Base-by-base conservation (phyloP, 2,113 vertebrate species). In the Neomonachus schauinslandi region DNA sequence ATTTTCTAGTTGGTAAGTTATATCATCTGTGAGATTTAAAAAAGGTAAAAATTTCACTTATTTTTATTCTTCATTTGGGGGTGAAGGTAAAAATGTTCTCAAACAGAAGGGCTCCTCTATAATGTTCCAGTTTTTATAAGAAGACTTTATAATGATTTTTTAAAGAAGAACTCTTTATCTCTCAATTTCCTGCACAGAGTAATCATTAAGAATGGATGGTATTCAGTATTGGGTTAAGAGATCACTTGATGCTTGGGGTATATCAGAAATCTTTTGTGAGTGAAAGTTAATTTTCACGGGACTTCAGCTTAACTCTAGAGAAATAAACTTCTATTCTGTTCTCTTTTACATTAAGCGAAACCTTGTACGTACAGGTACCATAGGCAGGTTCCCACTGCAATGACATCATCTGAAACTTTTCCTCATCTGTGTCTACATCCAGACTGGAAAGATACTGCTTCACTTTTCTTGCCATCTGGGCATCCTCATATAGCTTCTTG, bases 401-500 rank as follows among this genome's bases (percentile, higher is more conserved):
- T 0, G 99, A 99, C 99, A 99, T 98, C 84, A 99, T 98, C 28
- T 99, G 99, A 98, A 99, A 99, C 85, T 99, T 99, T 42, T 99
- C 99, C 92, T 99, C 99, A 0, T 99, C 99, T 0, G 99, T 99
- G 98, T 99, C 99, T 57, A 99, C 99, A 0, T 97, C 99, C 92
- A 99, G 98, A 98, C 99, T 99, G 71, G 99, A 99, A 81, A 99
- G 98, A 98, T 99, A 99, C 96, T 99, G 99, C 98, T 99, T 99
- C 92, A 99, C 99, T 98, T 99, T 99, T 63, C 99, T 98, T 0
- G 99, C 99, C 99, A 99, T 99, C 97, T 99, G 99, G 1, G 99
- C 99, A 33, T 99, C 99, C 97, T 99, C 99, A 0, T 99, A 99
- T 2, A 99, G 99, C 97, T 99, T 99, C 99, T 99, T 99, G 82